Evolutionary conservation across 2,888 invertebrate genomes (phyloP).

Genomic region (Eupithecia subfuscata): DNA sequence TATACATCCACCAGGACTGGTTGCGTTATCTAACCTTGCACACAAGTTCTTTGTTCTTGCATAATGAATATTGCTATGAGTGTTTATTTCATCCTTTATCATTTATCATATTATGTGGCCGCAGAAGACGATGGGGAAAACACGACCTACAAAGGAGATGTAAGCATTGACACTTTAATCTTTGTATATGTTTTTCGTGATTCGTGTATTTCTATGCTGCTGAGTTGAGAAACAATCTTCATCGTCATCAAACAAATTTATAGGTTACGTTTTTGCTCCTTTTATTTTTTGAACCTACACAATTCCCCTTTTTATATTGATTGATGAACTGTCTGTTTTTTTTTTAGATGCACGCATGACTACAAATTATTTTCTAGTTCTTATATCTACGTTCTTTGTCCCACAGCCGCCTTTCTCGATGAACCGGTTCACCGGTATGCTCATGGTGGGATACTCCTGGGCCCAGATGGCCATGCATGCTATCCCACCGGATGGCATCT

Average conservation of each 20-base stretch:
- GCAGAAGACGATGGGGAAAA: neutral
- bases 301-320: neutral
- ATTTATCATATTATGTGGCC: neutral
- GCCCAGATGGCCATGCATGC: slow-evolving; percentile 90
- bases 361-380: neutral
- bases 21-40: neutral
- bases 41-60: neutral
- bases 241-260: neutral
- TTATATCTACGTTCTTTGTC: slow-evolving; percentile 31
- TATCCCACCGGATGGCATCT: slow-evolving; percentile 89
- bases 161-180: neutral
- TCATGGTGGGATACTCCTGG: slow-evolving; percentile 92
- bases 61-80: neutral
- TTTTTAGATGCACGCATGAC: neutral
- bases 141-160: neutral
- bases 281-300: too few species aligned
- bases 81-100: neutral
- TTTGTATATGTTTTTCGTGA: neutral
- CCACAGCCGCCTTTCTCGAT: slow-evolving; percentile 92
- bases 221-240: neutral
- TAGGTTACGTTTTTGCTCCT: neutral
- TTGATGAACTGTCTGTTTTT: neutral
- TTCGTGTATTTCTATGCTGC: neutral
- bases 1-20: neutral
- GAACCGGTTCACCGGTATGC: slow-evolving; percentile 89